Conservation (phyloP, 2,113 vertebrate species). For the Phaetusa simplex region DNA sequence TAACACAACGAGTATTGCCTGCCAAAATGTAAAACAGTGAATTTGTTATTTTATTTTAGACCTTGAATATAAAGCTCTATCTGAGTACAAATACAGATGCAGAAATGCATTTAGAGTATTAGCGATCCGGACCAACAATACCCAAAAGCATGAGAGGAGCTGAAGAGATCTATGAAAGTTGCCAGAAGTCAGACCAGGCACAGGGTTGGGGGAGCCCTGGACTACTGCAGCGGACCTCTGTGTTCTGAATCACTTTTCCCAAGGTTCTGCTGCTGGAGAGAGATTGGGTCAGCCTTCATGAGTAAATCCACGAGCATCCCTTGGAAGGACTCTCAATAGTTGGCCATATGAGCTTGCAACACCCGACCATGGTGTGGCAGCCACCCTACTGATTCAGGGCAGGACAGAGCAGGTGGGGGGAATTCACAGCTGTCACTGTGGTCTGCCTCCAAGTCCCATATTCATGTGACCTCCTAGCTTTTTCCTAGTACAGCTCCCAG, state of each 20-base stretch:
- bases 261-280: background rate
- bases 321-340: background rate
- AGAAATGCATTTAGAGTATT: background rate
- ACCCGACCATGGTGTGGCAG: background rate
- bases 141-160: background rate
- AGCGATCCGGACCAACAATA: background rate
- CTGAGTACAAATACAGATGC: background rate
- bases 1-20: background rate
- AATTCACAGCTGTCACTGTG: background rate
- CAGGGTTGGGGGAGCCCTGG: background rate
- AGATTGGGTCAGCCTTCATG: background rate
- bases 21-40: background rate
- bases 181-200: background rate
- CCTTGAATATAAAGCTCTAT: background rate
- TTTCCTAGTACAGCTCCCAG: background rate
- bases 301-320: background rate
- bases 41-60: background rate
- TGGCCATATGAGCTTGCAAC: background rate
- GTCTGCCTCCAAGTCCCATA: background rate
- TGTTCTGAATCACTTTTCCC: background rate
- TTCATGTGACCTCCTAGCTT: background rate
- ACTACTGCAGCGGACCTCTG: background rate
- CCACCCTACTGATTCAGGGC: background rate
- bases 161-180: background rate
- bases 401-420: background rate